These are phyloP conservation scores for Phortica magna DNA, from an alignment of 2,888 invertebrate genomes.

Conservation along the genomic window DNA sequence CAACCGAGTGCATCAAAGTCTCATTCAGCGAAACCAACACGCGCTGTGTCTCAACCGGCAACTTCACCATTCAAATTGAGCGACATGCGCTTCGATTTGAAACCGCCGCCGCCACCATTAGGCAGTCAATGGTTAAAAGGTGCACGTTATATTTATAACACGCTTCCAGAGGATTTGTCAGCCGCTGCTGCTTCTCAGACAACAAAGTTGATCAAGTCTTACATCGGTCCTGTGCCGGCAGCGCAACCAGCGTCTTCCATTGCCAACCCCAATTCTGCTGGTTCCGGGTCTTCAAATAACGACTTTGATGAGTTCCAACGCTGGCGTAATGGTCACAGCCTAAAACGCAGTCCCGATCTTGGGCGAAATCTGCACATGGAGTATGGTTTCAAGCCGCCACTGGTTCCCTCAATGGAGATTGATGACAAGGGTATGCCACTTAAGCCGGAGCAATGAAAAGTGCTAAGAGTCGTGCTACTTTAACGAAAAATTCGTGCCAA, in stretches of 20 bases:
- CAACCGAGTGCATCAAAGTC: slow-evolving; percentile 46
- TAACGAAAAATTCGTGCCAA: slow-evolving; percentile 59
- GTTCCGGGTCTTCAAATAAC: slow-evolving; percentile 34
- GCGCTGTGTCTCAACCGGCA: slow-evolving; percentile 46
- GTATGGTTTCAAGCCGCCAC: slow-evolving; percentile 89
- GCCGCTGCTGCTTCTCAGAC: slow-evolving; percentile 73
- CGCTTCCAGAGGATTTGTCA: slow-evolving; percentile 68
- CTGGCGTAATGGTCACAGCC: slow-evolving; percentile 79
- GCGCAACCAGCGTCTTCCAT: slow-evolving; percentile 66
- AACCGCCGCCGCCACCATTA: slow-evolving; percentile 66
- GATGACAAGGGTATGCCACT: slow-evolving; percentile 85
- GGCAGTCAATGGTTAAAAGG: slow-evolving; percentile 67
- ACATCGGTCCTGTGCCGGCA: slow-evolving; percentile 62
- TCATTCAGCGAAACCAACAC: slow-evolving; percentile 48
- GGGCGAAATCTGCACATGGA: slow-evolving; percentile 86
- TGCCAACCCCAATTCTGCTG: slow-evolving; percentile 77
- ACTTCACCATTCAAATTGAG: slow-evolving; percentile 55
- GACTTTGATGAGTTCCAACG: slow-evolving; percentile 71
- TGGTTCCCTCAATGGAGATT: slow-evolving; percentile 89
- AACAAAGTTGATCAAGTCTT: slow-evolving; percentile 79
- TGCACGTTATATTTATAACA: slow-evolving; percentile 72
- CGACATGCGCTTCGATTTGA: slow-evolving; percentile 69
- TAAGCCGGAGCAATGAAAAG: slow-evolving; percentile 51
- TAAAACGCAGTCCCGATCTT: slow-evolving; percentile 79
- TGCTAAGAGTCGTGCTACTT: slow-evolving; percentile 22